Evolutionary conservation across 2,797 vertebrate species (phyloP), one percentile per base, ranked within the genome.

Genomic region (Champsocephalus gunnari): DNA sequence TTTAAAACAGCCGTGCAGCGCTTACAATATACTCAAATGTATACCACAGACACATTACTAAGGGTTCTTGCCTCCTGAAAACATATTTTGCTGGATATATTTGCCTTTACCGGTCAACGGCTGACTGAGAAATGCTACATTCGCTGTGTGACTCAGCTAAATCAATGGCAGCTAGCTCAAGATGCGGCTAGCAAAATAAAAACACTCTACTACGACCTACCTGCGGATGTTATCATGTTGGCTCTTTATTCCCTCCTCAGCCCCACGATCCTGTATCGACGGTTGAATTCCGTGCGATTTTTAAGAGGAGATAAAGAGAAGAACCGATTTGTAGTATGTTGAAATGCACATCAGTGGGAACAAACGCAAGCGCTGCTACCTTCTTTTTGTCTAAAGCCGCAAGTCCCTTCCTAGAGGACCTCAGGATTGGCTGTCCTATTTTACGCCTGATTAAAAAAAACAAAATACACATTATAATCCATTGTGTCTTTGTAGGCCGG

Each of bases 91-190:
- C 1, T 68, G 11, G 1, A 51, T 65, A 41, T 49, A 65, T 74
- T 6, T 12, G 3, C 8, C 44, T 55, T 70, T 2, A 44, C 49
- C 24, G 50, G 76, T 53, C 73, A 59, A 38, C n/a, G 11, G 11
- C 47, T 49, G 32, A 11, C 32, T 19, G 68, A 28, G 66, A 75
- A 38, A 19, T 44, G 71, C 69, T 85, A 71, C 21, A 16, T 79
- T 81, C 84, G 87, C 93, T 61, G 45, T 95, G 95, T 96, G 95
- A 96, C 95, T 96, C 95, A 96, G 95, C 95, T 95, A 93, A 95
- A 92, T 94, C 92, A 94, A 92, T 90, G 86, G 83, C 73, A 66
- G 79, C 73, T 62, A 77, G 85, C 73, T 86, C 47, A 53, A 75
- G 34, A 55, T 38, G 45, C 24, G 1, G 64, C 73, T 77, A 87